Base-by-base conservation (phyloP, 64 coral and sea anemone species). In the Pachyseris speciosa region DNA sequence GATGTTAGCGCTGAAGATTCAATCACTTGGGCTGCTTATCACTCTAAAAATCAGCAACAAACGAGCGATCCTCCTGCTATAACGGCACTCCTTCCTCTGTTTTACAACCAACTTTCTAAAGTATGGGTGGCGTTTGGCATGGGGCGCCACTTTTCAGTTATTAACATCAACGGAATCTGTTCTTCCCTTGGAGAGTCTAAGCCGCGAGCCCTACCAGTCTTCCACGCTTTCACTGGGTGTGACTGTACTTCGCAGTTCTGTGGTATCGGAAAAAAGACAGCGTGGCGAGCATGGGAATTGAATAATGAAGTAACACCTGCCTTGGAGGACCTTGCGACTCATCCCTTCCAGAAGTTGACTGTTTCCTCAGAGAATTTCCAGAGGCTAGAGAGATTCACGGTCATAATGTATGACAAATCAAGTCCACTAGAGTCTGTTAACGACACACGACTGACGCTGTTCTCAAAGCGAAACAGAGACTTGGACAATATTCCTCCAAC, bases 341-440 rank as follows among this genome's bases (percentile, higher is more conserved):
- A 87, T 41, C 64, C 75, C 37, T 94, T 89, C 27, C 24, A 94
- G 66, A 10, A 53, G 22, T 37, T 94, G 20, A 75, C 1, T 40
- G 9, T 81, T 20, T 32, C 73, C 10, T 88, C 92, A 37, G 76
- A 83, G 52, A 83, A 45, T 55, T 94, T 88, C 64, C 29, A 89
- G 64, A 83, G 39, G 16, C 84, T 90, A 27, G 87, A 94, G 40
- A 76, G 69, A 85, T 31, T 94, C 27, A 86, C 55, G 25, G 44
- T 94, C 10, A 77, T 94, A 39, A 85, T 85, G 86, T 94, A 94
- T 48, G 87, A 94, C 61, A 94, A 72, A 74, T 61, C 67, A 22
- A 94, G 86, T 72, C 41, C 76, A 5, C 40, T 75, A 25, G 78
- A 40, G 13, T 89, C 37, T 39, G 92, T 88, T 9, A 94, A 85